Evolutionary conservation across 2,888 invertebrate species (phyloP), one percentile per base, ranked within the genome.

Genomic region (Smittia aterrima): DNA sequence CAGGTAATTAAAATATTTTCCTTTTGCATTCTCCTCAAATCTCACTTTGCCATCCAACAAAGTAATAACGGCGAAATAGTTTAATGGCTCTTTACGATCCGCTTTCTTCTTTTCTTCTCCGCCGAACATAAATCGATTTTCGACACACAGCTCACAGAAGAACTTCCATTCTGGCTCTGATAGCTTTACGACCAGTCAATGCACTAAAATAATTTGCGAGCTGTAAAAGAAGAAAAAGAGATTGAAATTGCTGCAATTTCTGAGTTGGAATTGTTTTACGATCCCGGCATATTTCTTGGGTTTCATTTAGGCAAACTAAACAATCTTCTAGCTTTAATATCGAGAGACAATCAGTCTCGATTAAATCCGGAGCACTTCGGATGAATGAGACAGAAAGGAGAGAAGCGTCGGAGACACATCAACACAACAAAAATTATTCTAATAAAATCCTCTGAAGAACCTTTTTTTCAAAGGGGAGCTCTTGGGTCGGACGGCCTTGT

Each of bases 1-100:
- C 32, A 72, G 72, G 72, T 62, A 72, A 72, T 72, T 72, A 72
- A 62, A 72, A 54, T 62, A n/a, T n/a, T n/a, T 72, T 54, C 53
- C 20, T 27, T 71, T 38, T 13, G 32, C 22, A 53, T 72, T 32
- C 40, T 72, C 58, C 62, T 38, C 16, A 53, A 47, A 53, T 53
- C 27, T 62, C 38, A 72, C 58, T 20, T 38, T 24, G 62, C 40
- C 32, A 66, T 66, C 72, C n/a, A n/a, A n/a, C n/a, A n/a, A n/a
- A 11, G 24, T 53, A 25, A 70, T 53, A 53, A 53, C 38, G 6
- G 18, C 4, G n/a, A 62, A 72, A 72, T 72, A 72, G 72, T 62
- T 62, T 32, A 71, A 71, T 71, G 25, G 70, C 41, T 54, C n/a
- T 72, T 72, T 72, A 72, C 32, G 72, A 71, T 71, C 25, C 41